Evolutionary conservation across 2,113 vertebrate genomes (phyloP).

Genomic region (Microcebus jonahi): DNA sequence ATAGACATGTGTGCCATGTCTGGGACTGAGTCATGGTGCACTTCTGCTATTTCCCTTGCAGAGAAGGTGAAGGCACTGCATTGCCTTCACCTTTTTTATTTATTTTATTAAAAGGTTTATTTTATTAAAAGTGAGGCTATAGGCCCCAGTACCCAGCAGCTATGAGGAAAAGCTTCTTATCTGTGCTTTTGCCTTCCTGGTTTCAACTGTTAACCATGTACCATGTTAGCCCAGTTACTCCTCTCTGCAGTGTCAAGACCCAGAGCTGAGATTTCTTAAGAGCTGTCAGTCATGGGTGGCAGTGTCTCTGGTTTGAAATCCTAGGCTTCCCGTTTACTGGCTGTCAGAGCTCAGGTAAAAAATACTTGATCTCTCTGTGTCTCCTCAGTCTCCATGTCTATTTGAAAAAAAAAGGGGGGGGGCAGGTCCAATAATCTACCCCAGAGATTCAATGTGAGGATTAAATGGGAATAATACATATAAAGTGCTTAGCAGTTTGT

Average conservation of each 20-base stretch:
- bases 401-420: not conserved
- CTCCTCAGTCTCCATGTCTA: not conserved
- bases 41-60: constrained; percentile 38
- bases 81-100: not conserved
- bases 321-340: not conserved
- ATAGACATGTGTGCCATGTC: not conserved
- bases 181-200: constrained; percentile 28
- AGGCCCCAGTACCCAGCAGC: not conserved
- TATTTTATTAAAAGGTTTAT: not conserved
- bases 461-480: not conserved
- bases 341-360: not conserved
- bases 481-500: not conserved
- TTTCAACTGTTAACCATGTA: constrained; percentile 31
- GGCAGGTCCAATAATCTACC: not conserved
- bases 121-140: constrained; percentile 10
- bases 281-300: not conserved
- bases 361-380: not conserved
- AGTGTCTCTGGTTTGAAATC: constrained; percentile 35
- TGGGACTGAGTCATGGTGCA: not conserved
- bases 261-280: not conserved
- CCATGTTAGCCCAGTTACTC: not conserved
- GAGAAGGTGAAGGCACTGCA: not conserved
- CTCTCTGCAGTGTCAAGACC: not conserved
- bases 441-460: not conserved
- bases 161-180: not conserved